Evolutionary conservation across 2,888 invertebrate species (phyloP), one percentile per base, ranked within the genome.

Genomic region (Chrysomela aeneicollis): DNA sequence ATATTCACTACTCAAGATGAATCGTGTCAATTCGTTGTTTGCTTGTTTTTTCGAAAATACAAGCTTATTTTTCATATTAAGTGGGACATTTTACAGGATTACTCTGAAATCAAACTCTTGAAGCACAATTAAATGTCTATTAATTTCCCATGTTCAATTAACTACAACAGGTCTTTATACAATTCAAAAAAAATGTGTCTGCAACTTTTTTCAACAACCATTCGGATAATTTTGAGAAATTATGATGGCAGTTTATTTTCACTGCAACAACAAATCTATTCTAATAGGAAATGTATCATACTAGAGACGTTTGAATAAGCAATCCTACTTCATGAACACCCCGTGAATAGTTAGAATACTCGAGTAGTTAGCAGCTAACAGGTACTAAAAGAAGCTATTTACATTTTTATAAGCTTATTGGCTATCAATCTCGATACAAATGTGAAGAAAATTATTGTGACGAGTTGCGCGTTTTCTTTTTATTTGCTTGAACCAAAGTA

Each of bases 311-410:
- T n/a, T n/a, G n/a, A n/a, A n/a, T n/a, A n/a, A n/a, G n/a, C n/a
- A n/a, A n/a, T n/a, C n/a, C n/a, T n/a, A n/a, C 6, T 26, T 3
- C 6, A 26, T 26, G 4, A 26, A 26, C 26, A 26, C 26, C 26
- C 26, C 6, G 26, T 26, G 3, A 6, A 26, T 26, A 26, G 3
- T 26, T 3, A 26, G 26, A 26, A 26, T 12, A 5, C 35, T 35
- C 9, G 12, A 15, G n/a, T 12, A 42, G 3, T n/a, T 10, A 42
- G 42, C 42, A 42, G n/a, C 42, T 15, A 42, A 42, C 42, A 42
- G 42, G 42, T 15, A 42, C 42, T 42, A 42, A 8, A 15, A 42
- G 42, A 42, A 42, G 42, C 42, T 42, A 42, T 42, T 42, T 42
- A 42, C 42, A 42, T 42, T 10, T 42, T 42, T 15, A 15, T 2